Evolutionary conservation across 2,797 vertebrate species (phyloP).

Genomic region (Hemitrygon akajei): DNA sequence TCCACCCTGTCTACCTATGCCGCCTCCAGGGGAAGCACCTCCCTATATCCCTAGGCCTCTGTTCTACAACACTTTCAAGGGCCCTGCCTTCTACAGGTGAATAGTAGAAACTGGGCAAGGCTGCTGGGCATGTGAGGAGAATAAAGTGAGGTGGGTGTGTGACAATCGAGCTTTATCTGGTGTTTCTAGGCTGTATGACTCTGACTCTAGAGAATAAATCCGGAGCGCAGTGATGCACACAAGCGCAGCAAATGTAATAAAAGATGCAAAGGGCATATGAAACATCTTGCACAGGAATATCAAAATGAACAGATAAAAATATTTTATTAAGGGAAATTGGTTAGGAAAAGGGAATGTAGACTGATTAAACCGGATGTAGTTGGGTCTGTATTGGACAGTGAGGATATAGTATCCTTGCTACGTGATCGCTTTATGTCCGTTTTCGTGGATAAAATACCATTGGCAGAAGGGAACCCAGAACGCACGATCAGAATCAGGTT

Average conservation of each 20-base stretch:
- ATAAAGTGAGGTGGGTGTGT: too few relatives aligned
- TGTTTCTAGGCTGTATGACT: too few relatives aligned
- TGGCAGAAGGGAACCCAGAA: not conserved
- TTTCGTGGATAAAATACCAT: not conserved
- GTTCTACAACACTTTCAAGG: too few relatives aligned
- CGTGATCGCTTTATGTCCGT: not conserved
- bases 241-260: not conserved
- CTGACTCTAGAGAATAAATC: not conserved
- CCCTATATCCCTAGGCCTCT: too few relatives aligned
- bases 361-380: not conserved
- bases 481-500: too few relatives aligned
- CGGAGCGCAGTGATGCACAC: not conserved
- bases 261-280: not conserved
- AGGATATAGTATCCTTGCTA: not conserved
- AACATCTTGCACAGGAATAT: not conserved
- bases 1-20: too few relatives aligned
- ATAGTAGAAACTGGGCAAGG: too few relatives aligned
- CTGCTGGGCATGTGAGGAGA: too few relatives aligned
- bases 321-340: not conserved
- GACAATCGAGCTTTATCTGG: too few relatives aligned
- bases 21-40: too few relatives aligned
- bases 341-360: not conserved
- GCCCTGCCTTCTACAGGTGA: too few relatives aligned
- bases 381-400: not conserved
- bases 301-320: not conserved